Evolutionary conservation across 2,888 invertebrate species (phyloP).

Genomic region (Cephus spinipes): DNA sequence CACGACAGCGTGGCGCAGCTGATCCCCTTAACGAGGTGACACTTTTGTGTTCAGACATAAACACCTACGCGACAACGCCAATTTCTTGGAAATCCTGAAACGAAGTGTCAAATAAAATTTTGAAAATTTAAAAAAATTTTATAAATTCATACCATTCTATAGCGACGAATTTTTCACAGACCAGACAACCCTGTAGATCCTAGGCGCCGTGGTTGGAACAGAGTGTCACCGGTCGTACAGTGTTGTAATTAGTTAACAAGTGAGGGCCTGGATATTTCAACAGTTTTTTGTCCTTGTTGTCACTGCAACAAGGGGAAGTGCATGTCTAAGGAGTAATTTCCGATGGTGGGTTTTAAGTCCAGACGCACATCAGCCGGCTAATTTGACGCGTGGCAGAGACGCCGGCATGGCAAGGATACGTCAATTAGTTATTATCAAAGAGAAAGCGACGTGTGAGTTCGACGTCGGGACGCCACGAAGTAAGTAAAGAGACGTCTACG

Average conservation of each 20-base stretch:
- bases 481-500: slow-evolving; percentile 3
- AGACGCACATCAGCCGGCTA: not conserved
- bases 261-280: not conserved
- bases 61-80: not conserved
- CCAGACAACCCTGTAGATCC: not conserved
- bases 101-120: not conserved
- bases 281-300: not conserved
- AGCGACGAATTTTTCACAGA: not conserved
- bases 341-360: not conserved
- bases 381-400: not conserved
- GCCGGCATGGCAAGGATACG: not conserved
- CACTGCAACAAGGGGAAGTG: not conserved
- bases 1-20: slow-evolving; percentile 59
- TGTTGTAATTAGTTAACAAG: not conserved
- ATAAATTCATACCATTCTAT: not conserved
- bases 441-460: not conserved
- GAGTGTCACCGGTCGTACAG: not conserved
- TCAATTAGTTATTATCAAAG: not conserved
- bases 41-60: slow-evolving; percentile 18
- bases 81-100: not conserved
- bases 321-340: not conserved
- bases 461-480: not conserved
- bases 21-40: slow-evolving; percentile 58
- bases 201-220: not conserved
- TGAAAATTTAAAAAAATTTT: not conserved